Conservation (phyloP, 2,888 invertebrate species). For the Leucoptera coffeella region DNA sequence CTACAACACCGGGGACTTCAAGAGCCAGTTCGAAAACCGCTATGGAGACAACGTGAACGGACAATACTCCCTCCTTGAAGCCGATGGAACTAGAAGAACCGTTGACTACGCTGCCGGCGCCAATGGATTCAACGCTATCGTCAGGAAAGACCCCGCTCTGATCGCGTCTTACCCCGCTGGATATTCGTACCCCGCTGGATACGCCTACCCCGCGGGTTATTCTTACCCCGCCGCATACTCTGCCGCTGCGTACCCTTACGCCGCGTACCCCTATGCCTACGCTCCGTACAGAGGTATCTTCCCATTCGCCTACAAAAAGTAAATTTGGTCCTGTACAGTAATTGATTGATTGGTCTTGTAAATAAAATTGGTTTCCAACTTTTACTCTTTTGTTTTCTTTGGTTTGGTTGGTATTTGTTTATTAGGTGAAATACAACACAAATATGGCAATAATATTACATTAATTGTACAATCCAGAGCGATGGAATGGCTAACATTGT, state of each 20-base stretch:
- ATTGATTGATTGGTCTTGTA: not conserved
- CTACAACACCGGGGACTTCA: slow-evolving; percentile 48
- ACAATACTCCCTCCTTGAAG: slow-evolving; percentile 46
- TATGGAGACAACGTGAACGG: slow-evolving; percentile 44
- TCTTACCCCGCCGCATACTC: slow-evolving; percentile 10
- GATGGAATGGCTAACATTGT: no score
- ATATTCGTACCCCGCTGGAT: slow-evolving; percentile 7
- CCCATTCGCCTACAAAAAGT: slow-evolving; percentile 5
- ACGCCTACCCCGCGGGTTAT: slow-evolving; percentile 5
- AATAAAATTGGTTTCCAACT: slow-evolving; percentile 1
- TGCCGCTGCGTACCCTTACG: slow-evolving; percentile 9
- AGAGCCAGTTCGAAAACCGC: slow-evolving; percentile 45
- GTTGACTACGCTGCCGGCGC: slow-evolving; percentile 53
- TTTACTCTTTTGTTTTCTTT: not conserved
- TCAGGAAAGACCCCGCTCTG: slow-evolving; percentile 40
- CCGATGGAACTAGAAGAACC: slow-evolving; percentile 46
- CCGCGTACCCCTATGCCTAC: slow-evolving; percentile 8
- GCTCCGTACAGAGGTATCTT: slow-evolving; percentile 8
- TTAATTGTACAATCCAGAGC: no score
- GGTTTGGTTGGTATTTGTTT: not conserved
- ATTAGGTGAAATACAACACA: no score
- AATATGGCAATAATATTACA: no score
- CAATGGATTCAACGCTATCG: slow-evolving; percentile 50
- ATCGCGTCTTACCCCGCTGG: no score
- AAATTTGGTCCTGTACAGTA: not conserved